Evolutionary conservation across 1,140 invertebrate species (phyloP).

Genomic region (Hesperophylax magnus): DNA sequence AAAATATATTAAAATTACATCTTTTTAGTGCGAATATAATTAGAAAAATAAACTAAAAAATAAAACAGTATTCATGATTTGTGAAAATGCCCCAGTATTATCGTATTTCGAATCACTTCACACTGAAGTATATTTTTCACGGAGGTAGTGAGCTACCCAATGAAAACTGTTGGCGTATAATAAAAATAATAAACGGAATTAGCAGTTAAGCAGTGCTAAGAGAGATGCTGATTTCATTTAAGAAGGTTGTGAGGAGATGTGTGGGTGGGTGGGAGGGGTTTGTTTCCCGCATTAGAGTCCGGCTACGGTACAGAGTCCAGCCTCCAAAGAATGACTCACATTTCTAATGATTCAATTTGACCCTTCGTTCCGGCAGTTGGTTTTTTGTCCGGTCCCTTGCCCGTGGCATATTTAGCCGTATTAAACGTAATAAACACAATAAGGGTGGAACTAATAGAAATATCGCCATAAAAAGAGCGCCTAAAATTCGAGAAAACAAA

Average conservation of each 20-base stretch:
- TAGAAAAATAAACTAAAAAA: no score
- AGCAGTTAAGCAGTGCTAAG: no score
- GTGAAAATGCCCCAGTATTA: no score
- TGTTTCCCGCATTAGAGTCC: not conserved
- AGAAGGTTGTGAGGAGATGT: no score
- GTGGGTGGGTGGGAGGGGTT: not conserved
- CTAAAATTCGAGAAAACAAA: slow-evolving; percentile 50
- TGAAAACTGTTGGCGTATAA: no score
- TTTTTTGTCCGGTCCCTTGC: slow-evolving; percentile 1
- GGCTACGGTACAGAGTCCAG: not conserved
- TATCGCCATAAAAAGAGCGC: slow-evolving; percentile 49
- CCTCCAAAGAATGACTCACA: not conserved
- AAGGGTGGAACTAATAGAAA: slow-evolving; percentile 52
- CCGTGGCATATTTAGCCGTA: slow-evolving; percentile 33
- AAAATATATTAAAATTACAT: no score
- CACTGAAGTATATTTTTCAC: no score
- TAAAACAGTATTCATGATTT: no score
- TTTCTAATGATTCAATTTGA: slow-evolving; percentile 34
- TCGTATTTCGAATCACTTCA: no score
- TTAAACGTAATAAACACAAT: slow-evolving; percentile 42
- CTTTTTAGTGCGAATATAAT: no score
- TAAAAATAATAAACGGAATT: no score
- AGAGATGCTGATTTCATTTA: not conserved
- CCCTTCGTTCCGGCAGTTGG: slow-evolving; percentile 5
- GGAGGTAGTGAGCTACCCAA: no score